A percentile compares a stretch with the other conserved stretches of the same genome.
Evolutionary conservation across 2,113 vertebrate species (phyloP).

Genomic region (Antennarius striatus): DNA sequence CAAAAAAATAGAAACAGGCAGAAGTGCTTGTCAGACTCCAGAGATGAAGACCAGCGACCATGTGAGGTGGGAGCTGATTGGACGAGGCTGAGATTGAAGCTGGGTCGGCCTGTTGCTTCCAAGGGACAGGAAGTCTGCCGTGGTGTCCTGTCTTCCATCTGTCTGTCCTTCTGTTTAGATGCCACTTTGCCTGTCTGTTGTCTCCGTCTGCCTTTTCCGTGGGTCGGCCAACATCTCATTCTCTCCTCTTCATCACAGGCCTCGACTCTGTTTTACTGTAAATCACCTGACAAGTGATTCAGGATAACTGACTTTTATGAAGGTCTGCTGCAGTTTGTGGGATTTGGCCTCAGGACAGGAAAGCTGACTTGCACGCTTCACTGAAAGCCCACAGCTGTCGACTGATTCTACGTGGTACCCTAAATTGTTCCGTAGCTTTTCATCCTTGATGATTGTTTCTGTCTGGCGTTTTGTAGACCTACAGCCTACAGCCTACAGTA

Average conservation of each 20-base stretch:
- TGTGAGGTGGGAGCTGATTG: constrained; percentile 34
- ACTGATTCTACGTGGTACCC: constrained; percentile 40
- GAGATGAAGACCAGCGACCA: constrained; percentile 57
- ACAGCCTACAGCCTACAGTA: too few species aligned
- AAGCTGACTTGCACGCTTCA: constrained; percentile 49
- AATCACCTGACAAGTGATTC: constrained; percentile 46
- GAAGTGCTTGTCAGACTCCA: constrained; percentile 43
- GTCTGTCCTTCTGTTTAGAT: constrained; percentile 39
- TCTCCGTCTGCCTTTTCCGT: constrained; percentile 3
- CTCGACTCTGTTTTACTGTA: constrained; percentile 37
- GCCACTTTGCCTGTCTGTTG: constrained; percentile 39
- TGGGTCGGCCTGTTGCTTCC: constrained; percentile 13
- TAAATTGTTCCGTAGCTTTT: constrained; percentile 62
- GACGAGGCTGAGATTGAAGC: constrained; percentile 24
- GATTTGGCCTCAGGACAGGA: constrained; percentile 55
- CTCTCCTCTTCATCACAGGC: constrained; percentile 31
- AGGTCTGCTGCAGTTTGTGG: constrained; percentile 35
- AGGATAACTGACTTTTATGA: constrained; percentile 41
- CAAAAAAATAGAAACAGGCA: constrained; percentile 44
- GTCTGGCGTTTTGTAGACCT: constrained; percentile 57
- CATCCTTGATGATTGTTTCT: constrained; percentile 53
- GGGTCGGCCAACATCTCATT: constrained; percentile 24
- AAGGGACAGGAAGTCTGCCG: constrained; percentile 51
- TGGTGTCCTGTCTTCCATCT: constrained; percentile 47
- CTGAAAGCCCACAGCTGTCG: constrained; percentile 54